Base-by-base conservation (phyloP, 1,140 invertebrate species). In the Drosophila tsacasi region DNA sequence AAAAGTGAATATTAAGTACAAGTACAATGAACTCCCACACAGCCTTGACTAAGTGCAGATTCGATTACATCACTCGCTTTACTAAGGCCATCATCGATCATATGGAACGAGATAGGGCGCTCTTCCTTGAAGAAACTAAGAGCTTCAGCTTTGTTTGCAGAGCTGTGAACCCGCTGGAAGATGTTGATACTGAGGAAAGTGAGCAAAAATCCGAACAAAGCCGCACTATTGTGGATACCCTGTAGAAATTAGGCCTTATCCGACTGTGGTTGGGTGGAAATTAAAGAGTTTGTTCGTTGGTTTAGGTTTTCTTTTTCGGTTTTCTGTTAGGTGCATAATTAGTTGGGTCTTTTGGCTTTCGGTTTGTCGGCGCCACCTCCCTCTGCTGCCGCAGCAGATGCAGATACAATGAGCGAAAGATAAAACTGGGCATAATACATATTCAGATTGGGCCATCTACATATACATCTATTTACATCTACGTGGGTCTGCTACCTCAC, bases 311-410 rank as follows among this genome's bases (percentile, higher is more conserved):
- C 39, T 50, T 60, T 52, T 46, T 17, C 2, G 5, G 19, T 76
- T 57, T 46, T 44, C 10, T 35, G 21, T 55, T 79, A 60, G 79
- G 63, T 73, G 83, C 73, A 85, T 90, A 89, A 89, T 89, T 84
- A 81, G 69, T 42, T 71, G 73, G 60, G 42, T 60, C 66, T 60
- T 58, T 39, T 35, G 64, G 65, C 50, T 72, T 37, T 66, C 68
- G 79, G 63, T 46, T 57, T 66, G 60, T 49, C 30, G 52, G 46
- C 35, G 69, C 60, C 71, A 35, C 71, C 65, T 55, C 80, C 72
- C 54, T 42, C 55, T 49, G 39, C 54, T 54, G 25, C 69, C 73
- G 35, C 23, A 32, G 35, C 64, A 63, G 66, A 78, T 78, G 57
- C 55, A 79, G 65, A 78, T 63, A 79, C 77, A 78, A 71, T 63